Base-by-base conservation (phyloP, 2,888 invertebrate species). In the Oxycera nigricornis region DNA sequence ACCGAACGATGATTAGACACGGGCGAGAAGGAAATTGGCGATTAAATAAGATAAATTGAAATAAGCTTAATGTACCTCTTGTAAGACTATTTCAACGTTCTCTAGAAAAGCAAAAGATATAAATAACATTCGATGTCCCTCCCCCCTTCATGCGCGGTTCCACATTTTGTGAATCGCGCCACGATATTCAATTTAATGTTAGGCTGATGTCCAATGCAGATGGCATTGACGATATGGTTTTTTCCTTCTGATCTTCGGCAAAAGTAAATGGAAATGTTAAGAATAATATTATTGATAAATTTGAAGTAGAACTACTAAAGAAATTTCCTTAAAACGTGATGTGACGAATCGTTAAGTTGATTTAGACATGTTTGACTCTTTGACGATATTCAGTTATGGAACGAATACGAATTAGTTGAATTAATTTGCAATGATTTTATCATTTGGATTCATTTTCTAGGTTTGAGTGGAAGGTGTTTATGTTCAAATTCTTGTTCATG, bases 1-100 rank as follows among this genome's bases (percentile, higher is more conserved):
- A 80, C 73, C 81, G 65, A 73, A 46, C 52, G 62, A 73, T 52
- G 61, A 73, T 24, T 73, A 62, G 61, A 73, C n/a, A n/a, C n/a
- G n/a, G 24, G n/a, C 59, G 7, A 57, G 52, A 20, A 24, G 35
- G 26, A 41, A 46, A 72, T 59, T 20, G n/a, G 41, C 14, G 26
- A 61, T 59, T 57, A 61, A 72, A 57, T 72, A 72, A 73, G 46
- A 41, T 73, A 61, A 39, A 11, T 35, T 52, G 31, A 55, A 70
- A 52, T 35, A 70, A 70, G 52, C 20, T 52, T 52, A 26, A 41
- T 67, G 41, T 67, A 52, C 35, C 30, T 52, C 31, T 55, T 70
- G 2, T n/a, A 70, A 31, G 55, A 70, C 41, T 61, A 73, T 61
- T 61, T 46, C 61, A 73, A 73, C 39, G 39, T 72, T 55, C n/a